A percentile compares a stretch with the other conserved stretches of the same genome.
Conservation (phyloP, 2,113 vertebrate species). For the Hystrix cristata region DNA sequence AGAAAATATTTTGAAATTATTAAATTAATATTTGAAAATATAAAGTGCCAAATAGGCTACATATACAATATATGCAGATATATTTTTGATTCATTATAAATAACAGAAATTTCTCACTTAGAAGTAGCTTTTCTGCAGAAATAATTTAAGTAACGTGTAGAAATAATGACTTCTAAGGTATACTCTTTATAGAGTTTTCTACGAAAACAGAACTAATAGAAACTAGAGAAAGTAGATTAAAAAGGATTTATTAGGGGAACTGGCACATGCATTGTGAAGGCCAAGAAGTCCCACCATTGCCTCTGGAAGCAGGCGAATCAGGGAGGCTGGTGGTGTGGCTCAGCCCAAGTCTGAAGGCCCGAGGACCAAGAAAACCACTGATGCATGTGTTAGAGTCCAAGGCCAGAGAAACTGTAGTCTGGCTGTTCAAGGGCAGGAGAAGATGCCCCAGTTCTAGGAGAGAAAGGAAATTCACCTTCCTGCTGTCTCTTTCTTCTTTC, state of each 20-base stretch:
- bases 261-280: background rate
- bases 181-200: background rate
- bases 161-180: background rate
- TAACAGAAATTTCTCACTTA: background rate
- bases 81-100: background rate
- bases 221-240: background rate
- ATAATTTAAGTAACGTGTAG: background rate
- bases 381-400: too few species aligned
- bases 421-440: background rate
- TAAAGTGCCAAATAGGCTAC: background rate
- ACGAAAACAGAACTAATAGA: background rate
- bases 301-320: background rate
- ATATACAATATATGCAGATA: background rate
- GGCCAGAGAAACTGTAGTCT: background rate
- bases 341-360: background rate
- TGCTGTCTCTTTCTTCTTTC: background rate
- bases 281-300: background rate
- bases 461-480: background rate
- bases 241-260: background rate
- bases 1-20: too few species aligned
- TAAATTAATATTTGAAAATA: background rate
- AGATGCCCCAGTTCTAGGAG: background rate
- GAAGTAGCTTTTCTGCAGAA: background rate
- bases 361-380: background rate
- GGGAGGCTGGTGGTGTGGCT: background rate